phyloP scores from a whole-genome alignment of 2,113 vertebrate species.

The Parotia lawesii region DNA sequence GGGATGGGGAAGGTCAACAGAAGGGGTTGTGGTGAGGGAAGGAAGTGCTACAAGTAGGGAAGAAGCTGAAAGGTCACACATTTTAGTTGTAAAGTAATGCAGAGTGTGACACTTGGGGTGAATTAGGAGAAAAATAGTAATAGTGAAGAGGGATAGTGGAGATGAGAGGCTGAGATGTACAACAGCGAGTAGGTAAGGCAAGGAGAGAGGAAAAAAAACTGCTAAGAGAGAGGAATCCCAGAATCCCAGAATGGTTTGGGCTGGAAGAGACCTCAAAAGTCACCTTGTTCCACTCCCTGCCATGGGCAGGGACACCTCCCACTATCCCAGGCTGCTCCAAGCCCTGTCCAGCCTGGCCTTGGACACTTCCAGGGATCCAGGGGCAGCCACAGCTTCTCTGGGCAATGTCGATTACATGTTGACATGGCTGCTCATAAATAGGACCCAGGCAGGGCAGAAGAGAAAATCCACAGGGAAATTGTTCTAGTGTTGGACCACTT shows the following conservation, averaged over 20 bases:
- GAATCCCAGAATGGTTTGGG: neutral
- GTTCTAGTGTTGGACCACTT: neutral
- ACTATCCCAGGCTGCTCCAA: neutral
- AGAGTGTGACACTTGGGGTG: neutral
- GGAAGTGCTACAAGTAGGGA: neutral
- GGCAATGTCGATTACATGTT: neutral
- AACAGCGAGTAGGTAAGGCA: neutral
- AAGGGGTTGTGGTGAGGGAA: neutral
- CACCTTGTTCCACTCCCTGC: neutral
- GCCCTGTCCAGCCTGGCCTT: neutral
- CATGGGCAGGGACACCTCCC: neutral
- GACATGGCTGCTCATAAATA: neutral
- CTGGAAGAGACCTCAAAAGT: neutral
- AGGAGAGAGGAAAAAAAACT: neutral
- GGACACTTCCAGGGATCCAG: neutral
- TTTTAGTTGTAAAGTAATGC: neutral
- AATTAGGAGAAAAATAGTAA: neutral
- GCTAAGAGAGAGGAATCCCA: neutral
- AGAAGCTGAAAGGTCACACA: neutral
- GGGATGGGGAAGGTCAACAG: neutral
- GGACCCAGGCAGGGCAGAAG: neutral
- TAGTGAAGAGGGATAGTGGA: neutral
- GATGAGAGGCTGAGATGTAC: neutral
- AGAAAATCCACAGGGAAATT: rapidly evolving
- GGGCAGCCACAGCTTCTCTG: neutral